Base-by-base conservation (phyloP, 2,113 vertebrate species). In the Chamaea fasciata region DNA sequence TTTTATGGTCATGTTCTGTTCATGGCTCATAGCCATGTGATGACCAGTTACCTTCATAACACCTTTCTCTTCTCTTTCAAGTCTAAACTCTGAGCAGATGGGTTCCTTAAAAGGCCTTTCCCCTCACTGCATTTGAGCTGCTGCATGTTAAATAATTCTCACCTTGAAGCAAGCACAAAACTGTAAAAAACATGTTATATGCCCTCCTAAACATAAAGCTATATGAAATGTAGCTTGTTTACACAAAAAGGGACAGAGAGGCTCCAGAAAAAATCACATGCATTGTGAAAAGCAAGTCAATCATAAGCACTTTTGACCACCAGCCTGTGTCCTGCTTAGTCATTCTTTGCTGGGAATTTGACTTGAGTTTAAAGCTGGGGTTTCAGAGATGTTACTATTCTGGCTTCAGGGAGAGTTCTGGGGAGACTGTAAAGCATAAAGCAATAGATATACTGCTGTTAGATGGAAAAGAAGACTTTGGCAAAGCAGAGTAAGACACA, bases 221-320 rank as follows among this genome's bases (percentile, higher is more conserved):
- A 3, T 24, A 46, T 30, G 37, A 93, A 73, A 80, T 46, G 20
- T 17, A 53, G 28, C 30, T 83, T 57, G 23, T 33, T 88, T 57
- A 11, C n/a, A 39, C 6, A 31, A 60, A 82, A 71, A 53, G 15
- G 23, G 46, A 35, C 41, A 77, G 30, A 87, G 11, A 83, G 28
- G 19, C 5, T 9, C 7, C 42, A 60, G 6, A 44, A 47, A 55
- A 65, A 24, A 7, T n/a, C 47, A 16, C 0, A 0, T 37, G 53
- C 12, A 56, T 12, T 15, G 7, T 39, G 30, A 82, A 85, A 84
- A 75, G 13, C 37, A 63, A 82, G 21, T 17, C 35, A 39, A 27
- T 35, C 3, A 2, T 33, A 16, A 5, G 7, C 8, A 22, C 21
- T 35, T 17, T 24, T 30, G 53, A 69, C 22, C 23, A 57, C 11